These are phyloP conservation scores for Syrrhaptes paradoxus DNA, from an alignment of 2,113 vertebrate species.

Conservation along the genomic window DNA sequence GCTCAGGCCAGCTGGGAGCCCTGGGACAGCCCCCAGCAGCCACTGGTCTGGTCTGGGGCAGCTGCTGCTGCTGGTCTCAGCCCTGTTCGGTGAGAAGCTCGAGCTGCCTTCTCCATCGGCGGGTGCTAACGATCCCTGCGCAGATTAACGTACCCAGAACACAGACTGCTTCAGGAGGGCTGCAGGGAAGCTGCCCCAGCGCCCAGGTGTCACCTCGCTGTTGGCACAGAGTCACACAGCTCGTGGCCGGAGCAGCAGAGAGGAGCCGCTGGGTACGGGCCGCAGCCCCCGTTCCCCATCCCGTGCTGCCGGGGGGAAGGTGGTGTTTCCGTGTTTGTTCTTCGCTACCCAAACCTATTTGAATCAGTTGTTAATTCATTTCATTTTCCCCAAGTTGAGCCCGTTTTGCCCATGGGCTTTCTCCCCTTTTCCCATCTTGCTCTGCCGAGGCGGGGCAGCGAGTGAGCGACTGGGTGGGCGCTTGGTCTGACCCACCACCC, in stretches of 20 bases:
- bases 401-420: neutral
- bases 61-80: neutral
- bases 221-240: too few relatives aligned
- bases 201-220: too few relatives aligned
- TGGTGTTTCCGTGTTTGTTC: neutral
- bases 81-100: neutral
- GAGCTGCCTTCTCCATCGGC: neutral
- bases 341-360: neutral
- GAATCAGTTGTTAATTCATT: neutral
- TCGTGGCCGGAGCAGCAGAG: neutral
- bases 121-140: neutral
- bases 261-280: neutral
- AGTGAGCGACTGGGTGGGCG: neutral
- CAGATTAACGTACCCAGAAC: too few relatives aligned
- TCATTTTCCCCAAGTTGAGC: neutral
- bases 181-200: neutral
- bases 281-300: neutral
- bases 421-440: too few relatives aligned
- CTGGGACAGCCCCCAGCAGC: neutral
- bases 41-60: too few relatives aligned
- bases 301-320: neutral
- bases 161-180: neutral
- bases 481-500: neutral
- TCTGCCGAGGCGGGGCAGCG: neutral
- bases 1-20: neutral